Evolutionary conservation across 2,888 invertebrate genomes (phyloP), one percentile per base, ranked within the genome.

Genomic region (Lepidochrysops patricia): DNA sequence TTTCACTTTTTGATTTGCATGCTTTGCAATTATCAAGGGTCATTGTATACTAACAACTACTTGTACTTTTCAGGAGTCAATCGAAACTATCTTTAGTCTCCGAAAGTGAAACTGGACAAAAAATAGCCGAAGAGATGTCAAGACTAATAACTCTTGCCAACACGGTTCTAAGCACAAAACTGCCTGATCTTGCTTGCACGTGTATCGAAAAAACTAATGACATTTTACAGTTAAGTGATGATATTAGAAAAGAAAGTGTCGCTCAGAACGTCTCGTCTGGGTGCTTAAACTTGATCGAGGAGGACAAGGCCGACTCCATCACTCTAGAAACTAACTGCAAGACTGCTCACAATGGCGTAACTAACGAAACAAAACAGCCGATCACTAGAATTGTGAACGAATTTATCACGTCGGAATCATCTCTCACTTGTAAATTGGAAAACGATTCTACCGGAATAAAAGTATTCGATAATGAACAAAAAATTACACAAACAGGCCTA

Each of bases 81-180:
- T 81, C 86, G 1, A 85, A 83, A 70, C 66, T 82, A 62, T 77
- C 78, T 29, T 72, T 85, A 49, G 72, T 76, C n/a, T 70, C 79
- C 50, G 84, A 84, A 68, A 74, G 74, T 58, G 84, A 86, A 57
- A 72, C 75, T 27, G 68, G 75, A 3, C 73, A 76, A 58, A 88
- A 87, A 69, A 76, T 89, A 26, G 77, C 78, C 2, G 85, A 86
- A 70, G 88, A 89, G 76, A 85, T 88, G 73, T 74, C 84, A 49
- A 77, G 88, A 71, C 70, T 89, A 66, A 86, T 86, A 62, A 84
- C 79, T 77, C 88, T 89, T 83, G 88, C 89, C 83, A 88, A 82
- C 67, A 83, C 88, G 58, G 86, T 89, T 59, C 77, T 89, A 25
- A 79, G 82, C 69, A 89, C 87, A 7, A 86, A 86, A 68, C 66